Conservation (phyloP, 1,140 invertebrate species). For the Manduca sexta region DNA sequence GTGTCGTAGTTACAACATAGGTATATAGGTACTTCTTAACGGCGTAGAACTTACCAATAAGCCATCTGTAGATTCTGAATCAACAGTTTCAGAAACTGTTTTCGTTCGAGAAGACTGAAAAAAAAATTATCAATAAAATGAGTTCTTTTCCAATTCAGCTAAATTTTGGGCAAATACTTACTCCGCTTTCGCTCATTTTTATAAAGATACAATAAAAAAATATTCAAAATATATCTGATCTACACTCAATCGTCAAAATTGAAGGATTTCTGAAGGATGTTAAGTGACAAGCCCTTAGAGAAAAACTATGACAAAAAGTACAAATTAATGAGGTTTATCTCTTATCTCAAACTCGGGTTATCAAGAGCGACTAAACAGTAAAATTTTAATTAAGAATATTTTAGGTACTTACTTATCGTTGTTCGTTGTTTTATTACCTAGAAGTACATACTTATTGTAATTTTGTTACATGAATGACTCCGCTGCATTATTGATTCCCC, state of each 20-base stretch:
- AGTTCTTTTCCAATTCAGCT: neutral
- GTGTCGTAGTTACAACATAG: no score
- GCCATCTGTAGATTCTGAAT: conserved; percentile 36
- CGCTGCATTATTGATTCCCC: no score
- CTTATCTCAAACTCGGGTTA: no score
- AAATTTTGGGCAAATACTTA: conserved; percentile 12
- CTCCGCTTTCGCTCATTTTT: conserved; percentile 42
- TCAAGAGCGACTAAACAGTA: no score
- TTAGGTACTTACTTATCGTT: no score
- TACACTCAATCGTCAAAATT: conserved; percentile 11
- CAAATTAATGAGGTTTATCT: no score
- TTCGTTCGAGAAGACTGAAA: conserved; percentile 42
- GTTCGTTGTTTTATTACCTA: no score
- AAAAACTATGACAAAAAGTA: no score
- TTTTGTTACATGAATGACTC: no score
- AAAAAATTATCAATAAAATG: conserved; percentile 5
- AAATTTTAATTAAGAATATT: no score
- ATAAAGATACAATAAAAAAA: conserved; percentile 10
- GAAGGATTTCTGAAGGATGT: no score
- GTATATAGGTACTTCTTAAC: neutral
- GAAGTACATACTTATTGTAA: no score
- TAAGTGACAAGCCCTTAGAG: neutral
- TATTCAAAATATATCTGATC: conserved; percentile 6
- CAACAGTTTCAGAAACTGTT: conserved; percentile 24
- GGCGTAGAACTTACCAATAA: conserved; percentile 30